Evolutionary conservation across 2,797 vertebrate species (phyloP).

Genomic region (Phataginus tetradactyla): DNA sequence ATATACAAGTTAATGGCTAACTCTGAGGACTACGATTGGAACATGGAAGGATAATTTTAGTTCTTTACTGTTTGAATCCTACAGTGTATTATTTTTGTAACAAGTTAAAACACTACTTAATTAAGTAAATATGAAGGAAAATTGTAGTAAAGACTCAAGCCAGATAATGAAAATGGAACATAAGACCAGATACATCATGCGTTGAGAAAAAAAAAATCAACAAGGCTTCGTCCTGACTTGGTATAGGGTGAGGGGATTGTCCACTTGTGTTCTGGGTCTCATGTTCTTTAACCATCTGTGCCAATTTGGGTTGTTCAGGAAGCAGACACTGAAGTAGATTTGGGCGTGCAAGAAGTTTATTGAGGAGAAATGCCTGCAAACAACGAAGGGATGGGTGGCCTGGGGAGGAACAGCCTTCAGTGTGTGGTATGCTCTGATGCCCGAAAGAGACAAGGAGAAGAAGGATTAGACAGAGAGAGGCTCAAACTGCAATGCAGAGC

Average conservation of each 20-base stretch:
- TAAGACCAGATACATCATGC: not conserved
- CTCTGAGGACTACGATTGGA: not conserved
- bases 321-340: not conserved
- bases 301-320: not conserved
- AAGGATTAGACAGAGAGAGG: not conserved
- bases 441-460: not conserved
- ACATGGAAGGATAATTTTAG: conserved; percentile 6
- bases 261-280: not conserved
- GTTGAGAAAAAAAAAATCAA: not conserved
- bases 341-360: not conserved
- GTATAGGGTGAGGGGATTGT: not conserved
- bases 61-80: conserved; percentile 7
- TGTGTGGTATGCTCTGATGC: not conserved
- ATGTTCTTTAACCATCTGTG: not conserved
- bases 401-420: not conserved
- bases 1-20: not conserved
- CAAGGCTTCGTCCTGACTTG: not conserved
- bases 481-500: not conserved
- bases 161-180: not conserved
- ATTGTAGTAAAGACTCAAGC: not conserved
- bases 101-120: not conserved
- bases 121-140: not conserved
- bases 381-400: not conserved
- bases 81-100: conserved; percentile 1
- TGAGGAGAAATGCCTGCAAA: not conserved